phyloP scores from a whole-genome alignment of 2,888 invertebrate genomes.

The Himalopsyche japonica region DNA sequence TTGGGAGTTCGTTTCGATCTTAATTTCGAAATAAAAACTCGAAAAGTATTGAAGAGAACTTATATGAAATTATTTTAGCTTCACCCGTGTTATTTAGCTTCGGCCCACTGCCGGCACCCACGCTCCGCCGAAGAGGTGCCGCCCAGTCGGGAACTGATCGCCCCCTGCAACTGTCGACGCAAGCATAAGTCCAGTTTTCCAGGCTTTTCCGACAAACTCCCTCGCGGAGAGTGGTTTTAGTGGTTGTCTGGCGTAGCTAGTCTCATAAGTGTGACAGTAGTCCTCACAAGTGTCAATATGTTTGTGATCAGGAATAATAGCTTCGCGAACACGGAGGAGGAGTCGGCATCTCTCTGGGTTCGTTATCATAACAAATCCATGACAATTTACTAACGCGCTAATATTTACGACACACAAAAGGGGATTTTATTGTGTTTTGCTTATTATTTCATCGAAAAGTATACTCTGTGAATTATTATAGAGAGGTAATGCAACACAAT shows the following conservation, averaged over 20 bases:
- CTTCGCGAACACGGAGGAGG: constrained; percentile 52
- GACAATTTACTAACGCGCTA: not conserved
- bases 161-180: constrained; percentile 5
- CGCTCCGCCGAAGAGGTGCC: constrained; percentile 5
- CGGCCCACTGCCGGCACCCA: not conserved
- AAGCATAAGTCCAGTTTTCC: not conserved
- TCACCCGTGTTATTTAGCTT: constrained; percentile 18
- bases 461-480: not conserved
- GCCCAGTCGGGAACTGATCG: constrained; percentile 7
- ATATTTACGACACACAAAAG: too few relatives aligned
- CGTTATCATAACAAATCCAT: constrained; percentile 45
- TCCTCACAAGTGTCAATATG: constrained; percentile 19
- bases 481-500: not conserved
- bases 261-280: not conserved
- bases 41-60: constrained; percentile 22
- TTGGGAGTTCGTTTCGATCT: not conserved
- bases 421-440: not conserved
- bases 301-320: constrained; percentile 34
- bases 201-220: constrained; percentile 2
- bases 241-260: not conserved
- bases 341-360: constrained; percentile 66
- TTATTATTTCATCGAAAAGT: not conserved
- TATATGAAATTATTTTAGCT: constrained; percentile 21
- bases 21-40: constrained; percentile 23
- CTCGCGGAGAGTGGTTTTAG: not conserved